These are phyloP conservation scores for Kryptolebias marmoratus DNA, from an alignment of 2,113 vertebrate species.

Conservation along the genomic window DNA sequence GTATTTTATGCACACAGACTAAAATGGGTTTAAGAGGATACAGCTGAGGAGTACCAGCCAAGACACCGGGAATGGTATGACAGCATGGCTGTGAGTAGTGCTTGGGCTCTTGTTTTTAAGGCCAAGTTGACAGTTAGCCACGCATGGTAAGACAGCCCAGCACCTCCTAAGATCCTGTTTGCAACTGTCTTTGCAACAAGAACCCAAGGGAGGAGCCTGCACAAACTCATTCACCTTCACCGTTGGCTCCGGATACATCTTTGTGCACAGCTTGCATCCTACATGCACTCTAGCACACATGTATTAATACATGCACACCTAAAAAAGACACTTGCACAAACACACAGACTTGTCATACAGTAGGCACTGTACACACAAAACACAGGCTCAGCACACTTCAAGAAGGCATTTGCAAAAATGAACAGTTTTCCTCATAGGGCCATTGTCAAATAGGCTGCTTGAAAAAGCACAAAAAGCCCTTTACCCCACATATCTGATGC, in stretches of 20 bases:
- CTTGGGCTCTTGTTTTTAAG: conserved; percentile 75
- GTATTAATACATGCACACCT: conserved; percentile 29
- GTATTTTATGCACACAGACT: conserved; percentile 57
- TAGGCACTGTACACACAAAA: conserved; percentile 47
- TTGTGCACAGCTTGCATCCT: conserved; percentile 53
- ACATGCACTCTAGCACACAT: conserved; percentile 53
- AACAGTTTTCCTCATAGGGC: conserved; percentile 63
- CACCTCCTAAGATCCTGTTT: conserved; percentile 77
- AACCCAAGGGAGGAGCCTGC: conserved; percentile 67
- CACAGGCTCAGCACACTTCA: conserved; percentile 60
- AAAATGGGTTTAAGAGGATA: conserved; percentile 56
- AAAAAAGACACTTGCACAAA: conserved; percentile 2
- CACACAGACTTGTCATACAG: conserved; percentile 21
- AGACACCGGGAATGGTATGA: conserved; percentile 47
- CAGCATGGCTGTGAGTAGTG: conserved; percentile 65
- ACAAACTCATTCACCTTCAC: conserved; percentile 81
- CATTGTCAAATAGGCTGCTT: conserved; percentile 62
- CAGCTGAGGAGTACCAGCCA: conserved; percentile 53
- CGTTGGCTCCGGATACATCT: conserved; percentile 64
- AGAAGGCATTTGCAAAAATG: conserved; percentile 67
- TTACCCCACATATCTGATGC: conserved; percentile 64
- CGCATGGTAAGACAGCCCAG: conserved; percentile 63
- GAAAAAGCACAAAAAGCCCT: conserved; percentile 65
- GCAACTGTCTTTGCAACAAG: conserved; percentile 78
- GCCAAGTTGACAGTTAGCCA: conserved; percentile 63